Conservation (phyloP, 2,113 vertebrate species). For the Microtus pennsylvanicus region DNA sequence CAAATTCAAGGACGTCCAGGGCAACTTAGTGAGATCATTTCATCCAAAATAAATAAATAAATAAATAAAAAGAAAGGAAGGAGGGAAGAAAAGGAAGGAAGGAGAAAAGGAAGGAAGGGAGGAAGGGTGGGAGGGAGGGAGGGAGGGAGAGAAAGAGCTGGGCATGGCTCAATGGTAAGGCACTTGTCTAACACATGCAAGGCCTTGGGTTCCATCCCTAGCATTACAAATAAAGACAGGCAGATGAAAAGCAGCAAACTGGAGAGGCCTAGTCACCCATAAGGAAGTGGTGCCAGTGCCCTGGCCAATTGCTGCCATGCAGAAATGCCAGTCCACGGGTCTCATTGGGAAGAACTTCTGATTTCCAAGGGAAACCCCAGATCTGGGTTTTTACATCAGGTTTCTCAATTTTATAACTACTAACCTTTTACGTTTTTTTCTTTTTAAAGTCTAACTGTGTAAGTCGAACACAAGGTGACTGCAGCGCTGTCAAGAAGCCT, state of each 20-base stretch:
- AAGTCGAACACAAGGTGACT: background rate
- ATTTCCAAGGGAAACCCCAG: conserved; percentile 27
- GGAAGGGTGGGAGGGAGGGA: accelerated
- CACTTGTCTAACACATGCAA: background rate
- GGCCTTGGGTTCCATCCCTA: background rate
- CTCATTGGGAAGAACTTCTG: background rate
- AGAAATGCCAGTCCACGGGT: background rate
- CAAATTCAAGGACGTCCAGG: background rate
- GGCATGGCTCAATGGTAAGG: background rate
- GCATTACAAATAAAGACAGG: background rate
- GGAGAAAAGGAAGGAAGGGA: accelerated
- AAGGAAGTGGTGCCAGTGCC: too few relatives aligned
- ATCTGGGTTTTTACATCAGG: background rate
- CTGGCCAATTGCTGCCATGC: background rate
- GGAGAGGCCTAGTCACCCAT: accelerated
- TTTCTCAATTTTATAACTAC: background rate
- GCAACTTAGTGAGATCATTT: background rate
- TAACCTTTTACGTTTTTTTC: background rate
- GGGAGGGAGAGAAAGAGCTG: too few relatives aligned
- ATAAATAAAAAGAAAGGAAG: too few relatives aligned
- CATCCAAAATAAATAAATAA: background rate
- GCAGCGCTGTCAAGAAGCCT: background rate
- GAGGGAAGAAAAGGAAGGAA: too few relatives aligned
- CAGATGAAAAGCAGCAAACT: background rate
- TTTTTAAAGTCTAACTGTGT: too few relatives aligned